Evolutionary conservation across 1,140 invertebrate species (phyloP).

Genomic region (Drosophila quadrilineata): DNA sequence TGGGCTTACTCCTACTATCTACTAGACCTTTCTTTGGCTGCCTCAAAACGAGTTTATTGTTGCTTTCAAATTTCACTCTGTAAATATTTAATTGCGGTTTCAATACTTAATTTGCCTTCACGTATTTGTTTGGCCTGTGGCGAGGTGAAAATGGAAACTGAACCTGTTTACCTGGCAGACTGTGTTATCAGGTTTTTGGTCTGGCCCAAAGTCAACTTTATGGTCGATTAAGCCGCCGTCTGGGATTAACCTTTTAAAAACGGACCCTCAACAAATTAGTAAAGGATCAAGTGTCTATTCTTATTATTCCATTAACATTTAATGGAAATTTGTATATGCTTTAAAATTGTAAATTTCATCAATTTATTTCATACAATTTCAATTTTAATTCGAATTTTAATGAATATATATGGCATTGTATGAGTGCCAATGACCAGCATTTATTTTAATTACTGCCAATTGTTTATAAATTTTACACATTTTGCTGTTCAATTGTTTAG

Average conservation of each 20-base stretch:
- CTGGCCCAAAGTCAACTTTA: conserved; percentile 23
- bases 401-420: no score
- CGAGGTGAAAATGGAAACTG: conserved; percentile 8
- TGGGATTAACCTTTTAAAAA: neutral
- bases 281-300: neutral
- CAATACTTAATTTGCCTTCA: conserved; percentile 19
- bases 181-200: neutral
- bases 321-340: no score
- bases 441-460: no score
- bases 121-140: conserved; percentile 8
- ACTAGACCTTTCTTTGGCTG: neutral
- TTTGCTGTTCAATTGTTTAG: no score
- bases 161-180: neutral
- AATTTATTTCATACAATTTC: no score
- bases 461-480: no score
- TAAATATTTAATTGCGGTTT: conserved; percentile 69
- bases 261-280: conserved; percentile 1
- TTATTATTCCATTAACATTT: neutral
- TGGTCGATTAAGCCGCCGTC: neutral
- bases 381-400: no score
- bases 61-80: conserved; percentile 37
- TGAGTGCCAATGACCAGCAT: no score
- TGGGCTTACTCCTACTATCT: neutral
- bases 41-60: conserved; percentile 46
- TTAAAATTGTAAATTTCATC: no score